These are phyloP conservation scores for Lepidonotus clava DNA, from an alignment of 2,888 invertebrate species.

Conservation along the genomic window DNA sequence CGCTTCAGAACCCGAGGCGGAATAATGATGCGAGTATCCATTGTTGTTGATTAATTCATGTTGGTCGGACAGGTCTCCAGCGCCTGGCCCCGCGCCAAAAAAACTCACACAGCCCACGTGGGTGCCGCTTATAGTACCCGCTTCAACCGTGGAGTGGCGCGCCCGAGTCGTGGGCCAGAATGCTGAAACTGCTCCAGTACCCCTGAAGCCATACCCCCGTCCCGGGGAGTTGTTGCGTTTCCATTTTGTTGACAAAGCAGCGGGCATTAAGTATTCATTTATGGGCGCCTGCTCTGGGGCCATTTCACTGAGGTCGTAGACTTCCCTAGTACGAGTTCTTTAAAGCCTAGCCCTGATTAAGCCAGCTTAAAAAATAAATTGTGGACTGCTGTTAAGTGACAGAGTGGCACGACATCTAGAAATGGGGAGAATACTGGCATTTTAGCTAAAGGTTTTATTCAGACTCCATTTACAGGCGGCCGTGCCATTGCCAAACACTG, in stretches of 20 bases:
- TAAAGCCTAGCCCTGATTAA: too few species aligned
- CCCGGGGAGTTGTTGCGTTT: neutral
- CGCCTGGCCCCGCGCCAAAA: neutral
- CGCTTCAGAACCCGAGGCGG: neutral
- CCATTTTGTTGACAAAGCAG: neutral
- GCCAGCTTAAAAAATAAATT: too few species aligned
- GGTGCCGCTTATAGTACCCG: neutral
- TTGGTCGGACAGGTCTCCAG: neutral
- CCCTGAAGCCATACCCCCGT: neutral
- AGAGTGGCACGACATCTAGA: too few species aligned
- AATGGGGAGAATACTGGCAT: too few species aligned
- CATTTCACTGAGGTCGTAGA: neutral
- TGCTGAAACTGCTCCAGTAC: neutral
- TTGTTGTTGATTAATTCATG: constrained; percentile 48
- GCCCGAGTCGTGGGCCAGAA: neutral
- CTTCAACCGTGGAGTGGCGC: neutral
- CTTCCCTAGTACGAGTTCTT: too few species aligned
- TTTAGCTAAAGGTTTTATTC: too few species aligned
- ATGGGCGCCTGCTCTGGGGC: neutral
- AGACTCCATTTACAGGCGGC: too few species aligned
- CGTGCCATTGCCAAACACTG: too few species aligned
- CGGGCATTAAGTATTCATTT: neutral
- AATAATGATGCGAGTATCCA: constrained; percentile 42
- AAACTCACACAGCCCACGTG: neutral
- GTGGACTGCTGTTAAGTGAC: too few species aligned